Conservation (phyloP, 2,797 vertebrate genomes). For the Dendrocincla fuliginosa region DNA sequence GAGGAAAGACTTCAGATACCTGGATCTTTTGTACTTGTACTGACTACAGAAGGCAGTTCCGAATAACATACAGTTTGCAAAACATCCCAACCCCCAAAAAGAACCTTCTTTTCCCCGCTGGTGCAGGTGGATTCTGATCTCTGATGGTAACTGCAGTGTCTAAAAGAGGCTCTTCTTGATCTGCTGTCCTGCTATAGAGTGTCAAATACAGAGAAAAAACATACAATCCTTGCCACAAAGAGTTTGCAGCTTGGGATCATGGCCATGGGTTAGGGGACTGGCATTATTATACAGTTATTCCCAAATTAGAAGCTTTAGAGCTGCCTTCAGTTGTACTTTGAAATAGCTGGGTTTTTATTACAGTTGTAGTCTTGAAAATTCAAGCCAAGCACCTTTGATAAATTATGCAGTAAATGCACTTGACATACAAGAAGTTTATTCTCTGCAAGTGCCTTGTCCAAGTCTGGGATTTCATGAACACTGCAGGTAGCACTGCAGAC, state of each 20-base stretch:
- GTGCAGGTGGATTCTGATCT: neutral
- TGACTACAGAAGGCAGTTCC: neutral
- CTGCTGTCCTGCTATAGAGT: accelerated
- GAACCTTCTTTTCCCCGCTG: neutral
- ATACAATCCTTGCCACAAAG: neutral
- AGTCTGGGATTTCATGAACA: neutral
- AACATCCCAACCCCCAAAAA: neutral
- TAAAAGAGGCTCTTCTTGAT: neutral
- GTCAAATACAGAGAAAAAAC: neutral
- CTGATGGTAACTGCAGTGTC: neutral
- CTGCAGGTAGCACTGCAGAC: neutral
- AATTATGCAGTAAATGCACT: neutral
- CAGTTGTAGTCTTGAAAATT: neutral
- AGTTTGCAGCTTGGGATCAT: neutral
- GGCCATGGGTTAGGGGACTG: neutral
- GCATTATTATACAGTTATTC: neutral
- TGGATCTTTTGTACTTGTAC: neutral
- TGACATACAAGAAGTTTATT: neutral
- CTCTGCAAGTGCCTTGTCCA: neutral
- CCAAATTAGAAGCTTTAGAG: neutral
- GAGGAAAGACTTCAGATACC: neutral
- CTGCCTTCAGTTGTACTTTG: neutral
- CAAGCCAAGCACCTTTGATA: neutral
- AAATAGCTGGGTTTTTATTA: neutral
- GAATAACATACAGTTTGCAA: neutral